Conservation (phyloP, 2,888 invertebrate species). For the Linhomoeus sp. region DNA sequence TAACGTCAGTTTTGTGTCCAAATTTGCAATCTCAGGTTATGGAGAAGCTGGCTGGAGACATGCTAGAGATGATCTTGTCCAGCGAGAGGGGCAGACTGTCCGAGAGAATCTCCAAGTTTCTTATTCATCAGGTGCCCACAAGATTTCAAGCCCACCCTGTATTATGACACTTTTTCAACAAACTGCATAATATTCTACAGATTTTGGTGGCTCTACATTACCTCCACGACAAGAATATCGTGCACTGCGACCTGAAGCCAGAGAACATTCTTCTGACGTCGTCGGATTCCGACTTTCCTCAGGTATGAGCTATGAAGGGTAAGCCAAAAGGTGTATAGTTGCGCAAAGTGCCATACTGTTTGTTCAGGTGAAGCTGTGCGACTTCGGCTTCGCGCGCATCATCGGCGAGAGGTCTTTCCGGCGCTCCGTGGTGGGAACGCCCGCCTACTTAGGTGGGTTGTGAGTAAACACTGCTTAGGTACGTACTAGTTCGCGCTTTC, state of each 20-base stretch:
- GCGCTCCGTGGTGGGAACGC: slow-evolving; percentile 90
- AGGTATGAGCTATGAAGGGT: slow-evolving; percentile 42
- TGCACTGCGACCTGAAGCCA: slow-evolving; percentile 66
- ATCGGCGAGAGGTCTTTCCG: slow-evolving; percentile 71
- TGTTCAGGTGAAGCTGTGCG: slow-evolving; percentile 65
- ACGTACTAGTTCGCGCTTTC: too few species aligned
- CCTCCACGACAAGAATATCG: slow-evolving; percentile 90
- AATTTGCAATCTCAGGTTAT: slow-evolving; percentile 36
- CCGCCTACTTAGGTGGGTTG: slow-evolving; percentile 77
- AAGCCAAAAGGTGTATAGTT: too few species aligned
- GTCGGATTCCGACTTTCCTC: slow-evolving; percentile 80
- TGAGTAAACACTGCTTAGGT: too few species aligned
- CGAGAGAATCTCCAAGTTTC: slow-evolving; percentile 83
- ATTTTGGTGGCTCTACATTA: slow-evolving; percentile 88
- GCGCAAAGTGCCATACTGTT: too few species aligned
- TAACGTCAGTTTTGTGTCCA: too few species aligned
- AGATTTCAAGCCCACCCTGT: too few species aligned
- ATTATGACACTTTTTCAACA: too few species aligned
- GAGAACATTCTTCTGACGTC: slow-evolving; percentile 81
- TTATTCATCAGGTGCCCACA: slow-evolving; percentile 94
- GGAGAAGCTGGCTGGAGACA: slow-evolving; percentile 96
- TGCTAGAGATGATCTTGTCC: slow-evolving; percentile 97
- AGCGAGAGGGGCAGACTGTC: slow-evolving; percentile 73
- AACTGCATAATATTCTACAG: slow-evolving; percentile 36
- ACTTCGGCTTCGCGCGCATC: slow-evolving; percentile 87